Percentiles rank a stretch among this genome's conserved stretches.
phyloP scores from a whole-genome alignment of 2,113 vertebrate genomes.

The Lates calcarifer region DNA sequence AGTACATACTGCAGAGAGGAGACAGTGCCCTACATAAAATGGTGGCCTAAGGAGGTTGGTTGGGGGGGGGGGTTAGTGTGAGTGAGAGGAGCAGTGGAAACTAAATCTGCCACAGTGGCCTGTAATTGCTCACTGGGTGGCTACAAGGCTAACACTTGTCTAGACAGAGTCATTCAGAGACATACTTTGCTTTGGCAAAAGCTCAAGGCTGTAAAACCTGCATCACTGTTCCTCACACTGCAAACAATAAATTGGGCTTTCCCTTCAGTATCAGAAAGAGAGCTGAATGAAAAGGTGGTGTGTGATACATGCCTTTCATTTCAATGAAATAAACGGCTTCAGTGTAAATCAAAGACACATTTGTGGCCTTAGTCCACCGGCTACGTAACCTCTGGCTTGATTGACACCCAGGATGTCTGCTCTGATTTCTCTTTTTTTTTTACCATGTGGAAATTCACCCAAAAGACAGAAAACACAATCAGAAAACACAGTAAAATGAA shows the following conservation, averaged over 20 bases:
- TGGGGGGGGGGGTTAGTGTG: not conserved
- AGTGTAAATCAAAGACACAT: conserved; percentile 24
- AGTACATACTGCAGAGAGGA: not conserved
- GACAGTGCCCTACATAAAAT: not conserved
- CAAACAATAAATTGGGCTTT: conserved; percentile 49
- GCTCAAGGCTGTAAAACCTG: conserved; percentile 60
- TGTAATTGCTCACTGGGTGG: conserved; percentile 65
- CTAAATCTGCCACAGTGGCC: conserved; percentile 41
- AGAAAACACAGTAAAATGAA: not conserved
- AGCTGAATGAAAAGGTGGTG: conserved; percentile 25
- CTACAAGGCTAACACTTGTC: conserved; percentile 67
- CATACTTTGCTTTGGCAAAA: conserved; percentile 49
- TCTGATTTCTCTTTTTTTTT: not conserved
- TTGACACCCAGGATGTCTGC: not conserved
- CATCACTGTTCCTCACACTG: conserved; percentile 9
- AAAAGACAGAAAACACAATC: not conserved
- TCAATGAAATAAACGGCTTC: conserved; percentile 34
- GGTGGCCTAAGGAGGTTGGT: conserved; percentile 22
- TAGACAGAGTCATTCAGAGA: conserved; percentile 61
- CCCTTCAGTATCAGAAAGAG: conserved; percentile 19
- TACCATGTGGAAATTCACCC: not conserved
- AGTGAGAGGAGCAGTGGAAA: conserved; percentile 23
- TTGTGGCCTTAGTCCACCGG: not conserved
- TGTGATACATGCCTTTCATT: conserved; percentile 48
- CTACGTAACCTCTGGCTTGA: not conserved